Base-by-base conservation (phyloP, 2,888 invertebrate species). In the Epistrophe eligans region DNA sequence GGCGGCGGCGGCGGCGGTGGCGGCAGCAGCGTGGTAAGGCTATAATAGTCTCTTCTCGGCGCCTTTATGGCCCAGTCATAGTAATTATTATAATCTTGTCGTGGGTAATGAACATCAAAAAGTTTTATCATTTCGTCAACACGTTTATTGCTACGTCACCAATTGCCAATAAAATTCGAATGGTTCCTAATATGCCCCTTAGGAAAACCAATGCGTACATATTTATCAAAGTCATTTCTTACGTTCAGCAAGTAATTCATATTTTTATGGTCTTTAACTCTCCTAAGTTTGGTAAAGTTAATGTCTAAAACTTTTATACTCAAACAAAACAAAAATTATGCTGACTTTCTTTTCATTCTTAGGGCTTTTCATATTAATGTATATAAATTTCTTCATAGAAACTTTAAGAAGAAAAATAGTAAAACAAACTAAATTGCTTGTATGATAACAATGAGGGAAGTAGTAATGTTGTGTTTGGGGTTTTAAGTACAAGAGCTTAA, bases 131-230 rank as follows among this genome's bases (percentile, higher is more conserved):
- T 60, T 40, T 3, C 60, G 40, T 60, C 40, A 40, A 60, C 19
- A 9, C 40, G 3, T 24, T 24, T 24, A 24, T 13, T 40, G 19
- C 40, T 13, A 19, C 19, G 24, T 60, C 40, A 60, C 35, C 38
- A 58, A 58, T 58, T 58, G 58, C 17, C 17, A 11, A 58, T 58
- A 58, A 58, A 58, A 58, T 58, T 58, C 58, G 17, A 38, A 58
- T 58, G 58, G 17, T 58, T 17, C 35, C 35, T 58, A 58, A 58
- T 35, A 58, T 9, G 58, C 11, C 35, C 7, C 35, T 58, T 6
- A 58, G n/a, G 58, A 58, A 11, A 17, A 17, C 17, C 17, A 10
- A 55, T 55, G 15, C 35, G 6, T 58, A 17, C 19, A 38, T 17
- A 7, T 35, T 58, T 58, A 58, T 58, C 58, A 58, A 58, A 17